Evolutionary conservation across 2,797 vertebrate species (phyloP).

Genomic region (Coranthus polyacanthus): DNA sequence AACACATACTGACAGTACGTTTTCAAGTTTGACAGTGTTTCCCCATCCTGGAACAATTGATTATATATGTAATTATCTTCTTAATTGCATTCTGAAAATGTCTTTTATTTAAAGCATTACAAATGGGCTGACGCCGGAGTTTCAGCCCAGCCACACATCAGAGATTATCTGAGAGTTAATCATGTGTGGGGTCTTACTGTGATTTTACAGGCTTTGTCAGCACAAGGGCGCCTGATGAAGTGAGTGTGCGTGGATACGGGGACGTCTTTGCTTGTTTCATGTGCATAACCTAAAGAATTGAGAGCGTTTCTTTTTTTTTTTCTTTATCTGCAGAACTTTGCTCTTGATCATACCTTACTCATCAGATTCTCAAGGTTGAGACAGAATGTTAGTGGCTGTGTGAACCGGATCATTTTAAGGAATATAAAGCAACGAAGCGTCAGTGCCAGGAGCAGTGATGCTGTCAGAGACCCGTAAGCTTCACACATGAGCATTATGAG

Average conservation of each 20-base stretch:
- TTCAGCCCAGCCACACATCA: slow-evolving; percentile 38
- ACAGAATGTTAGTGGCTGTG: slow-evolving; percentile 62
- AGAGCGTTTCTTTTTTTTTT: slow-evolving; percentile 40
- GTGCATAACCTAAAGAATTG: slow-evolving; percentile 62
- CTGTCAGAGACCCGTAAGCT: slow-evolving; percentile 9
- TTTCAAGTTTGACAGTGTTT: slow-evolving; percentile 5
- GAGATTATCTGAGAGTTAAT: slow-evolving; percentile 74
- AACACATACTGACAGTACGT: background rate
- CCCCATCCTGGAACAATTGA: slow-evolving; percentile 7
- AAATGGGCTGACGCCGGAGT: slow-evolving; percentile 64
- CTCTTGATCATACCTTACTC: slow-evolving; percentile 71
- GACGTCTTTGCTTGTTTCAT: slow-evolving; percentile 65
- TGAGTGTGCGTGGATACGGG: slow-evolving; percentile 34
- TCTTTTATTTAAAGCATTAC: slow-evolving; percentile 27
- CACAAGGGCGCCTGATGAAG: slow-evolving; percentile 63
- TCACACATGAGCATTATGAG: slow-evolving; percentile 1
- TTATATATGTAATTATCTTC: slow-evolving; percentile 10
- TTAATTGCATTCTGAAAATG: slow-evolving; percentile 30
- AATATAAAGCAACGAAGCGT: slow-evolving; percentile 22
- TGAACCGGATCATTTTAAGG: slow-evolving; percentile 32
- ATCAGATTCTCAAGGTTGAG: slow-evolving; percentile 80
- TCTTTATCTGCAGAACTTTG: slow-evolving; percentile 63
- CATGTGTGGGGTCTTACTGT: slow-evolving; percentile 45
- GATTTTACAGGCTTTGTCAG: slow-evolving; percentile 73
- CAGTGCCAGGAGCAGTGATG: slow-evolving; percentile 10